phyloP scores from a whole-genome alignment of 92 coral and sea anemone genomes.

The Zoanthus sansibaricus region DNA sequence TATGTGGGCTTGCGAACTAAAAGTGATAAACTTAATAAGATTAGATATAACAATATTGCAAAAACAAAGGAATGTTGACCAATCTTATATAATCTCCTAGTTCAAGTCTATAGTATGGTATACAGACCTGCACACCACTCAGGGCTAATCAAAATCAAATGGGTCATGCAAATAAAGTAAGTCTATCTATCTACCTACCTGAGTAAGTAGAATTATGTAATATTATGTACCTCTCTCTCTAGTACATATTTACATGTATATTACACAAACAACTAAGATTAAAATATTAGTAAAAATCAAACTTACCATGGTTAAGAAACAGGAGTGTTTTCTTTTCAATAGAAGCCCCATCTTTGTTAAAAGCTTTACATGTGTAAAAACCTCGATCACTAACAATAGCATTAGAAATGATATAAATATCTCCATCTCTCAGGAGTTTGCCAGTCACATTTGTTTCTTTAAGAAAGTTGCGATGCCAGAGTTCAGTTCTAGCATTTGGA shows the following conservation, averaged over 20 bases:
- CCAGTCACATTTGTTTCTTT: background rate
- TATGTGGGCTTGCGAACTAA: background rate
- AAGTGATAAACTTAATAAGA: background rate
- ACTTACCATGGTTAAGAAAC: background rate
- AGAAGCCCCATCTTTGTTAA: background rate
- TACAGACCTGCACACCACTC: too few species aligned
- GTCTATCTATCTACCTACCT: too few species aligned
- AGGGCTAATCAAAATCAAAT: too few species aligned
- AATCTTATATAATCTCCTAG: too few species aligned
- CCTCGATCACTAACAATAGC: background rate
- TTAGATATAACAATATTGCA: too few species aligned
- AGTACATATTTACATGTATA: background rate
- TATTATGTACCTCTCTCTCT: background rate
- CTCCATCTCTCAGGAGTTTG: background rate
- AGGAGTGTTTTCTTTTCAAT: background rate
- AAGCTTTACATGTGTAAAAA: background rate
- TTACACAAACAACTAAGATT: background rate
- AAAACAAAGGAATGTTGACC: too few species aligned
- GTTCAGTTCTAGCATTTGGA: background rate
- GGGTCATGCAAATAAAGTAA: too few species aligned
- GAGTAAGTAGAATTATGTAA: too few species aligned
- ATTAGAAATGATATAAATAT: background rate
- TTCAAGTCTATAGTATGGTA: too few species aligned
- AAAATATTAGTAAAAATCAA: background rate
- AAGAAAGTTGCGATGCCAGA: background rate